phyloP scores from a whole-genome alignment of 2,888 invertebrate genomes.

The Drosophila colorata region DNA sequence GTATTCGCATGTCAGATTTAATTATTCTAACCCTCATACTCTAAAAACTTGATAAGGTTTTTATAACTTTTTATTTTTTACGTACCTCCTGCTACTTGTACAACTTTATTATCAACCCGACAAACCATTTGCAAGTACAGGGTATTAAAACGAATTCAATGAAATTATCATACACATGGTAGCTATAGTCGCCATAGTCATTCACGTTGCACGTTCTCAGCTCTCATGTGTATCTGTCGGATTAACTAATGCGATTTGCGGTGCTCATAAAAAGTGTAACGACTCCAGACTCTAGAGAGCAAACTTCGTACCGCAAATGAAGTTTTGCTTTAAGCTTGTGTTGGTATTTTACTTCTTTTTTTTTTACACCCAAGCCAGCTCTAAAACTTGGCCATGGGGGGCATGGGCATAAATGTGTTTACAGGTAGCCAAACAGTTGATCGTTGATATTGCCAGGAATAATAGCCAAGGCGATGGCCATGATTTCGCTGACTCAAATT shows the following conservation, averaged over 20 bases:
- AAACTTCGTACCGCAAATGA: slow-evolving; percentile 45
- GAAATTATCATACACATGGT: slow-evolving; percentile 66
- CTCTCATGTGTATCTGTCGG: slow-evolving; percentile 72
- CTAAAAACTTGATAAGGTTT: too few species aligned
- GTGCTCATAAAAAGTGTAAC: slow-evolving; percentile 76
- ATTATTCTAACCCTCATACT: too few species aligned
- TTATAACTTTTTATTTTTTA: background rate
- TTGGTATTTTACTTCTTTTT: slow-evolving; percentile 7
- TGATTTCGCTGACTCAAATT: slow-evolving; percentile 32
- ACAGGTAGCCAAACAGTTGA: slow-evolving; percentile 59
- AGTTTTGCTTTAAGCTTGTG: slow-evolving; percentile 36
- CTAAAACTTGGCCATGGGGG: slow-evolving; percentile 60
- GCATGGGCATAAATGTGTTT: slow-evolving; percentile 52
- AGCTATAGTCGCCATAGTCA: slow-evolving; percentile 39
- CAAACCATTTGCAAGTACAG: slow-evolving; percentile 7
- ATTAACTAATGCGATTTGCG: slow-evolving; percentile 77
- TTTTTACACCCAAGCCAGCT: slow-evolving; percentile 47
- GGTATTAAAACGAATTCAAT: slow-evolving; percentile 63
- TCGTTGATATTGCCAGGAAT: slow-evolving; percentile 50
- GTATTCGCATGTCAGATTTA: too few species aligned
- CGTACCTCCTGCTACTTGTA: background rate
- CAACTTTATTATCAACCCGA: slow-evolving; percentile 1
- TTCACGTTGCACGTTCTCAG: slow-evolving; percentile 40
- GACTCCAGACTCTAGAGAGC: slow-evolving; percentile 52
- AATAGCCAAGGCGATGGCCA: slow-evolving; percentile 36